These are phyloP conservation scores for Oriolus oriolus DNA, from an alignment of 2,113 vertebrate genomes.

Conservation along the genomic window DNA sequence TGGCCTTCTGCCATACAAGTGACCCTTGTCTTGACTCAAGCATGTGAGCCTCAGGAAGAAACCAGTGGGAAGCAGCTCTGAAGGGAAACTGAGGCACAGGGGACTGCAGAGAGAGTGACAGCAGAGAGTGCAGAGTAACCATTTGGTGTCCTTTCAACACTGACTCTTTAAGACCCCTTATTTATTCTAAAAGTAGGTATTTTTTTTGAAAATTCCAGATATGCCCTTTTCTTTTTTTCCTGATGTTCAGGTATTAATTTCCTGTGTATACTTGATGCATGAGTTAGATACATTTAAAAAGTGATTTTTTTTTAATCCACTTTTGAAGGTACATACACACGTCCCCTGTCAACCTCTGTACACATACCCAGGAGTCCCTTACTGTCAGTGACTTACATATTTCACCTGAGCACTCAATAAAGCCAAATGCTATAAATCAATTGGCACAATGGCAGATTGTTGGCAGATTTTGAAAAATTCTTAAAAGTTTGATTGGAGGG, in stretches of 20 bases:
- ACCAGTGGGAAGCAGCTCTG: not conserved
- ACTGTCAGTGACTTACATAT: not conserved
- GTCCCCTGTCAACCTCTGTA: not conserved
- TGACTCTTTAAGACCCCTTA: not conserved
- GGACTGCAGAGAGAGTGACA: not conserved
- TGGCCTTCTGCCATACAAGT: not conserved
- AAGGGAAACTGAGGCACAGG: not conserved
- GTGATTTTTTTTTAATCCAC: not conserved
- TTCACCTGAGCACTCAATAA: not conserved
- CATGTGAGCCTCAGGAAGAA: not conserved
- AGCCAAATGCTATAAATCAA: not conserved
- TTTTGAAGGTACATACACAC: not conserved
- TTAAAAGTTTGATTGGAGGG: not conserved
- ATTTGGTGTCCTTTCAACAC: not conserved
- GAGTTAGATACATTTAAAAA: not conserved
- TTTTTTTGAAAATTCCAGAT: not conserved
- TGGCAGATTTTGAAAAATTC: not conserved
- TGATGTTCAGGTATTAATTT: not conserved
- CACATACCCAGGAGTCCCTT: not conserved
- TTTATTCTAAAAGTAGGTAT: not conserved
- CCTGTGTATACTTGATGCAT: not conserved
- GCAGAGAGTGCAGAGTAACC: not conserved
- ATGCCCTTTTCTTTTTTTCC: fast-evolving
- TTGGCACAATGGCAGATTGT: not conserved
- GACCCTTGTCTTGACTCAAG: not conserved